phyloP scores from a whole-genome alignment of 2,888 invertebrate genomes.

The Torymus tubicola region DNA sequence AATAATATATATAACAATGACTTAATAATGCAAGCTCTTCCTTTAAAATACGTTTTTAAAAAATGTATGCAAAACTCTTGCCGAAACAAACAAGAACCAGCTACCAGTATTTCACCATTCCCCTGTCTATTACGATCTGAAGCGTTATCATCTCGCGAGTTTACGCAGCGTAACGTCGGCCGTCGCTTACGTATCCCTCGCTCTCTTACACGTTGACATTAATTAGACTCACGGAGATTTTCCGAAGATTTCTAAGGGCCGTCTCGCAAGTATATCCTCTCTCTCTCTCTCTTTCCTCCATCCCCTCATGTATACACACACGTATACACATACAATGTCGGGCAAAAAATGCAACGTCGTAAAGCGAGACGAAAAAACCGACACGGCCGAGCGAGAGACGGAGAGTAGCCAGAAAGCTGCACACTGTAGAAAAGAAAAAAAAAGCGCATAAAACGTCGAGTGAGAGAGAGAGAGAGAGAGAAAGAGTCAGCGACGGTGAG shows the following conservation, averaged over 20 bases:
- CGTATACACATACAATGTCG: conserved; percentile 34
- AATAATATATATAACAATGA: too few relatives aligned
- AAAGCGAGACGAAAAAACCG: conserved; percentile 19
- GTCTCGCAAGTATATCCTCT: not conserved
- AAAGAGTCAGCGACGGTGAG: not conserved
- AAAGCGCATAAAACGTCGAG: not conserved
- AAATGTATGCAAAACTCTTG: too few relatives aligned
- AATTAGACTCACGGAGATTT: conserved; percentile 54
- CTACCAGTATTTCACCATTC: not conserved
- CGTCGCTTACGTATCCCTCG: conserved; percentile 24
- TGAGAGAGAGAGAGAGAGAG: conserved; percentile 6
- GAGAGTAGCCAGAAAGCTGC: not conserved
- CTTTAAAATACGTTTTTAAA: too few relatives aligned
- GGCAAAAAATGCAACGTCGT: conserved; percentile 47
- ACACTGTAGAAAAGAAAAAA: not conserved
- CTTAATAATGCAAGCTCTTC: too few relatives aligned
- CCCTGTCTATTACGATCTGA: not conserved
- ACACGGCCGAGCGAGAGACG: not conserved
- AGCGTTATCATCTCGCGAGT: conserved; percentile 41
- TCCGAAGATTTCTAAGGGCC: conserved; percentile 50
- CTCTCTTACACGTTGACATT: conserved; percentile 48
- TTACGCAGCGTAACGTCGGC: conserved; percentile 18
- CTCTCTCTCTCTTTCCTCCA: too few relatives aligned
- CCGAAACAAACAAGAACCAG: too few relatives aligned
- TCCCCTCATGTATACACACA: not conserved